Conservation (phyloP, 2,113 vertebrate species). For the Syngnathoides biaculeatus region DNA sequence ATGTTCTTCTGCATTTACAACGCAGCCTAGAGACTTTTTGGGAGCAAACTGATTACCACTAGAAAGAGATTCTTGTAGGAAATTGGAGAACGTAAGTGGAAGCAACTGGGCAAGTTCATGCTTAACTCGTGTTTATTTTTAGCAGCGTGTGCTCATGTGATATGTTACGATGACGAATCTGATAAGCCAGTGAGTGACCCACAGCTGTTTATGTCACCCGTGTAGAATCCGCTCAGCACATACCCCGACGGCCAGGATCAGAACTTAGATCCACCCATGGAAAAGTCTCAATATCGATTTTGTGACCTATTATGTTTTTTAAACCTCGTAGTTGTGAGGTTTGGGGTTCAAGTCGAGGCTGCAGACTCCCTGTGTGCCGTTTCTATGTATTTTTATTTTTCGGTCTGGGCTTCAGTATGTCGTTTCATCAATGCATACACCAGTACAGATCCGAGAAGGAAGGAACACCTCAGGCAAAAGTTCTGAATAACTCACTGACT, state of each 20-base stretch:
- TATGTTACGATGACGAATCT: neutral
- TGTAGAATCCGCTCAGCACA: neutral
- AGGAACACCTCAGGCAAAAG: constrained; percentile 32
- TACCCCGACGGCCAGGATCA: neutral
- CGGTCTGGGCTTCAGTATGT: constrained; percentile 12
- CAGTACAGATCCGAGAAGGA: constrained; percentile 17
- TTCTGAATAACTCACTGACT: constrained; percentile 31
- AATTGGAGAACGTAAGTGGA: neutral
- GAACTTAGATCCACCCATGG: neutral
- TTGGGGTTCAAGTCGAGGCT: too few species aligned
- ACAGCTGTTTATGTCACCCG: neutral
- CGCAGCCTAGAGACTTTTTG: too few species aligned
- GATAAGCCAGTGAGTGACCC: neutral
- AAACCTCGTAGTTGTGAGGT: too few species aligned
- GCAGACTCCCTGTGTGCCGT: too few species aligned
- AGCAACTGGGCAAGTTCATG: neutral
- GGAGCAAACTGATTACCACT: too few species aligned
- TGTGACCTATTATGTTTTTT: too few species aligned
- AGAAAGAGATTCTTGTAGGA: too few species aligned
- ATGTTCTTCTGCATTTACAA: too few species aligned
- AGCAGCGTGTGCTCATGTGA: neutral
- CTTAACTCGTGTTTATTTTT: neutral
- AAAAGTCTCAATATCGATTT: neutral
- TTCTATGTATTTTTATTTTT: neutral
- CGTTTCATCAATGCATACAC: constrained; percentile 8